A percentile compares a stretch with the other conserved stretches of the same genome.
These are phyloP conservation scores for Ricordea florida DNA, from an alignment of 92 coral and sea anemone species.

Conservation along the genomic window DNA sequence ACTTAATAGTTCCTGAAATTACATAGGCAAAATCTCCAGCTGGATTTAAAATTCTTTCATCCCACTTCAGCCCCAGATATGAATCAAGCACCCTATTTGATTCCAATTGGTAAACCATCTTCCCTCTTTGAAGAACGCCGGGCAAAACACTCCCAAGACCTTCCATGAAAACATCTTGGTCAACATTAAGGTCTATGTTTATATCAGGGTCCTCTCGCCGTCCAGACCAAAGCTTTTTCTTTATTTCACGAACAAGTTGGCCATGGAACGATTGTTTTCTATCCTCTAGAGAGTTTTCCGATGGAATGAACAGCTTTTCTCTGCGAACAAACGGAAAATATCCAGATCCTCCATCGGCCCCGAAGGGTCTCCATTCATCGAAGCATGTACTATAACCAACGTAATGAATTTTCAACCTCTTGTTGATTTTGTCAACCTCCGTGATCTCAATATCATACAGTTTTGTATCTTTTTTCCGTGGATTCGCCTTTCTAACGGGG, in stretches of 20 bases:
- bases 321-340: too few species aligned
- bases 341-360: too few species aligned
- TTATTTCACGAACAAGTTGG: constrained; percentile 27
- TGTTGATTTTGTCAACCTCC: constrained; percentile 26
- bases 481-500: neutral
- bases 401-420: constrained; percentile 43
- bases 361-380: constrained; percentile 57
- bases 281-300: constrained; percentile 6
- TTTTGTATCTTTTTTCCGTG: neutral
- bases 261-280: constrained; percentile 1
- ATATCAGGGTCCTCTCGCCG: constrained; percentile 26
- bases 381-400: constrained; percentile 9
- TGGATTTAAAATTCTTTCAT: constrained; percentile 22
- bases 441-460: too few species aligned
- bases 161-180: too few species aligned
- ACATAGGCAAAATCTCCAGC: too few species aligned
- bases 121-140: constrained; percentile 12
- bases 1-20: constrained; percentile 33
- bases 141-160: constrained; percentile 12
- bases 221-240: constrained; percentile 23
- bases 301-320: too few species aligned
- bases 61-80: constrained; percentile 47
- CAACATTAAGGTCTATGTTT: too few species aligned
- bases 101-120: neutral
- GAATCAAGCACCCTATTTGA: constrained; percentile 22